Percentiles rank a stretch among this genome's conserved stretches.
Conservation (phyloP, 1,140 invertebrate species). For the Bombus confusus region DNA sequence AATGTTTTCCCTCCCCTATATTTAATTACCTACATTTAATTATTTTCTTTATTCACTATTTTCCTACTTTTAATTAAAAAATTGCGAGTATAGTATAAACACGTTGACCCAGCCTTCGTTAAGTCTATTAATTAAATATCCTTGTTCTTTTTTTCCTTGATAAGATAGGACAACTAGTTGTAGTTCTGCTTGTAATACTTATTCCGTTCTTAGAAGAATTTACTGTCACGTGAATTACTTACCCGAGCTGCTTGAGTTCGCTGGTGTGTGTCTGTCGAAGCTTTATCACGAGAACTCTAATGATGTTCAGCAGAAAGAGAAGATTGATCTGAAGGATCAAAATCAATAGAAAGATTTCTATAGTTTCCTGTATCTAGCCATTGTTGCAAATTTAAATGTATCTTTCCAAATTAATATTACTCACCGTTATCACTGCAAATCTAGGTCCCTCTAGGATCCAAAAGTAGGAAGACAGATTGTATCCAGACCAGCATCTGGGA, state of each 20-base stretch:
- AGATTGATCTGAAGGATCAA: conserved; percentile 88
- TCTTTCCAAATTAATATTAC: background rate
- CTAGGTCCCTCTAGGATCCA: conserved; percentile 95
- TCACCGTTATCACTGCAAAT: conserved; percentile 89
- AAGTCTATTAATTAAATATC: background rate
- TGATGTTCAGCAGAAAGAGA: conserved; percentile 92
- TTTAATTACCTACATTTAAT: too few species aligned
- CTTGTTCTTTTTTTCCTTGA: too few species aligned
- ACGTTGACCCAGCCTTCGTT: background rate
- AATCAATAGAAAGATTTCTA: background rate
- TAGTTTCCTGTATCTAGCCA: background rate
- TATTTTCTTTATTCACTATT: background rate
- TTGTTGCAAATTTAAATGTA: background rate
- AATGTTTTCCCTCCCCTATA: background rate
- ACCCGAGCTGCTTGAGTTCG: conserved; percentile 92
- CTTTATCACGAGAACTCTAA: conserved; percentile 92
- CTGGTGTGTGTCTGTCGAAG: conserved; percentile 89
- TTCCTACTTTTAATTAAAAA: background rate
- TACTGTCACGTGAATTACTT: conserved; percentile 66
- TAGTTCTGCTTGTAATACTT: background rate
- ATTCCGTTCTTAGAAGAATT: background rate
- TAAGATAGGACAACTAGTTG: background rate
- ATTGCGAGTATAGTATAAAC: background rate
- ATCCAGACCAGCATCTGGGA: conserved; percentile 91
- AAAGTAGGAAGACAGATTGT: conserved; percentile 90